Percentiles rank a stretch among this genome's conserved stretches.
Evolutionary conservation across 2,888 invertebrate species (phyloP).

Genomic region (Eupithecia subfuscata): DNA sequence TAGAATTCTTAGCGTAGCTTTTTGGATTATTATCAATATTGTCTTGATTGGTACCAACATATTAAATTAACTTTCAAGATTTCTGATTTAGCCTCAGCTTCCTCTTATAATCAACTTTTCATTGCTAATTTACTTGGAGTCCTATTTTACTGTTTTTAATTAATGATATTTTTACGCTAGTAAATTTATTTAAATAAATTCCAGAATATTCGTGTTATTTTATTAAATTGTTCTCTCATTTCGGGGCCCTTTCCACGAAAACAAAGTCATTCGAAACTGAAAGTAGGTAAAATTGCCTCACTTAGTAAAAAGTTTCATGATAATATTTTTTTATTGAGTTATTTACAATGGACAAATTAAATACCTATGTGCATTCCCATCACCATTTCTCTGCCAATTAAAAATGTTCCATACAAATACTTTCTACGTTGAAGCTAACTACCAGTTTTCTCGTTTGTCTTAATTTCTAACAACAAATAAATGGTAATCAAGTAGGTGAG

Average conservation of each 20-base stretch:
- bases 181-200: background rate
- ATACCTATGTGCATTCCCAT: conserved; percentile 29
- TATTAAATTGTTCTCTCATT: too few species aligned
- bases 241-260: background rate
- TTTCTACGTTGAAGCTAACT: conserved; percentile 57
- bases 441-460: conserved; percentile 63
- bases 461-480: conserved; percentile 73
- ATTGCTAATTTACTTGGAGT: background rate
- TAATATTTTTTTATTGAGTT: background rate
- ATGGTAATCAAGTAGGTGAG: conserved; percentile 56
- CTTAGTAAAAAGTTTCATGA: background rate
- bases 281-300: background rate
- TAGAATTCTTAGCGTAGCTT: background rate
- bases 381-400: conserved; percentile 54
- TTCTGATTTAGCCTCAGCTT: too few species aligned
- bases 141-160: background rate
- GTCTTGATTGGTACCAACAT: background rate
- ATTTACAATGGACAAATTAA: conserved; percentile 19
- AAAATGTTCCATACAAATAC: conserved; percentile 60
- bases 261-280: background rate
- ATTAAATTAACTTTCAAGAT: too few species aligned
- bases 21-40: background rate
- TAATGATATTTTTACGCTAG: too few species aligned
- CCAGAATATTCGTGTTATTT: background rate
- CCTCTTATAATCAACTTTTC: background rate